These are phyloP conservation scores for Tragelaphus imberbis DNA, from an alignment of 2,113 vertebrate genomes.

Conservation along the genomic window DNA sequence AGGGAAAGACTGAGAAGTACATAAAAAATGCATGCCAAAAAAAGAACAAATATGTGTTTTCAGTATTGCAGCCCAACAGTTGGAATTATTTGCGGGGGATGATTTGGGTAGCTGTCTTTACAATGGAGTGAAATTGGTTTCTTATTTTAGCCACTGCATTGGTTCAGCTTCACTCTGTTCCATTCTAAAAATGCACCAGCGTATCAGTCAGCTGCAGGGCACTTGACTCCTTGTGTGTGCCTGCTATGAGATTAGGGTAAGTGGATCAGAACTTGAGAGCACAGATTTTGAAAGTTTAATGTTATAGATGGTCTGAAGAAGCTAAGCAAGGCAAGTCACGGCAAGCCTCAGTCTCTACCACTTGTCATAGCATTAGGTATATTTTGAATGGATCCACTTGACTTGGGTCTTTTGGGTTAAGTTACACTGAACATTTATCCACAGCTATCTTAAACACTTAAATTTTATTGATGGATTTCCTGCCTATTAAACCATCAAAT, in stretches of 20 bases:
- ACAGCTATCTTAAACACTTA: conserved; percentile 50
- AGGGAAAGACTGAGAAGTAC: background rate
- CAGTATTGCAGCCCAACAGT: conserved; percentile 43
- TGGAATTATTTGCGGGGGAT: conserved; percentile 61
- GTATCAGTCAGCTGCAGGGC: conserved; percentile 66
- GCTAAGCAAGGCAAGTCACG: background rate
- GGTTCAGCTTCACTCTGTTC: conserved; percentile 69
- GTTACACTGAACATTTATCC: conserved; percentile 43
- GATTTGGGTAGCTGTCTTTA: conserved; percentile 69
- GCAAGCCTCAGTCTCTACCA: background rate
- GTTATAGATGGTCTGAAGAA: background rate
- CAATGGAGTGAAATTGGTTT: conserved; percentile 74
- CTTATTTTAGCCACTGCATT: conserved; percentile 63
- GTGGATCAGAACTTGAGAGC: conserved; percentile 51
- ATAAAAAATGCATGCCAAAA: background rate
- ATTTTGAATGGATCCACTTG: conserved; percentile 13
- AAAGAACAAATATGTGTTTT: conserved; percentile 68
- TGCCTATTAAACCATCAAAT: conserved; percentile 64
- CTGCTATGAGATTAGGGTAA: conserved; percentile 64
- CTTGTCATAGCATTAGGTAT: background rate
- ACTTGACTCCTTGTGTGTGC: conserved; percentile 52
- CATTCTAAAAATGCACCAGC: conserved; percentile 75
- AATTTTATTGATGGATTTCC: conserved; percentile 61
- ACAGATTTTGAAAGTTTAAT: conserved; percentile 13
- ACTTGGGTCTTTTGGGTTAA: background rate